phyloP scores from a whole-genome alignment of 2,113 vertebrate species.

The Apodemus speciosus region DNA sequence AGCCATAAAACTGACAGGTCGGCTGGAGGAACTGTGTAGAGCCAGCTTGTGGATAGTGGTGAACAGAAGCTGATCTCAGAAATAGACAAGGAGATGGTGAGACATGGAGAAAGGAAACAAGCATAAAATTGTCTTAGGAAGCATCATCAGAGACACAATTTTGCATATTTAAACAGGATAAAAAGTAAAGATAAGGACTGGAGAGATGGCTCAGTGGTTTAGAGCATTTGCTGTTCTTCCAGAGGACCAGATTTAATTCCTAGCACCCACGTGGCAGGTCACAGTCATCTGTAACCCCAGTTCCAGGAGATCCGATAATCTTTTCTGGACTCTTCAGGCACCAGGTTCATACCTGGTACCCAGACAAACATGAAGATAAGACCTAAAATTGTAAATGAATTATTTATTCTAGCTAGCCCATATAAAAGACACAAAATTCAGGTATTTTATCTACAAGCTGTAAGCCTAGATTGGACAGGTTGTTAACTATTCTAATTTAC shows the following conservation, averaged over 20 bases:
- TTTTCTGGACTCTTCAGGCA: neutral
- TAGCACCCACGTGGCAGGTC: neutral
- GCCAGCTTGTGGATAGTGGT: neutral
- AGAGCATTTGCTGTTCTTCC: neutral
- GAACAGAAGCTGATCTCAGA: neutral
- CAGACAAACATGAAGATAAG: neutral
- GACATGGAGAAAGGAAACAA: neutral
- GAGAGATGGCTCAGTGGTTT: neutral
- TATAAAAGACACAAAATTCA: no score
- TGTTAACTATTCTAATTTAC: no score
- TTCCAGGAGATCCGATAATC: neutral
- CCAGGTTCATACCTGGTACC: neutral
- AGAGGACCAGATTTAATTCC: neutral
- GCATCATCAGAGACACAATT: neutral
- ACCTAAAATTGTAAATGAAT: neutral
- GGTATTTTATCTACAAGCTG: no score
- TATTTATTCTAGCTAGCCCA: no score
- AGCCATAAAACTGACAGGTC: conserved; percentile 61
- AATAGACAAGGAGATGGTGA: neutral
- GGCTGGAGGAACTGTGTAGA: neutral
- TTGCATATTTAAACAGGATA: neutral
- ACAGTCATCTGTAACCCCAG: neutral
- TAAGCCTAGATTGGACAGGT: no score
- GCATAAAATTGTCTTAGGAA: neutral
- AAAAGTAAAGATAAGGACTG: neutral